Conservation (phyloP, 2,113 vertebrate species). For the Hemiscyllium ocellatum region DNA sequence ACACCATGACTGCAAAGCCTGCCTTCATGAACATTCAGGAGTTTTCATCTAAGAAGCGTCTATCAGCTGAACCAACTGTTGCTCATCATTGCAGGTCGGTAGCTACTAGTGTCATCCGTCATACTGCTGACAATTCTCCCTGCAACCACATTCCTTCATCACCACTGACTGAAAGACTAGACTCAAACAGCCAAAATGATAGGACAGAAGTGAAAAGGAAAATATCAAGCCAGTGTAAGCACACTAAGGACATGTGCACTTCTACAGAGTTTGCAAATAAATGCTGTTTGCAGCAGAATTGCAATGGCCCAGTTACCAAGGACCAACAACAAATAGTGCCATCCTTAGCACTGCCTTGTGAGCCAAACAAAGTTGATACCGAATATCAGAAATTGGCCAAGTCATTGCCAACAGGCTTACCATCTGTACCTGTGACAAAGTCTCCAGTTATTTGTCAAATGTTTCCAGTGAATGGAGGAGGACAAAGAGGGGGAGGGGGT, state of each 20-base stretch:
- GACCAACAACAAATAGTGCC: conserved; percentile 43
- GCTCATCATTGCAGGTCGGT: conserved; percentile 60
- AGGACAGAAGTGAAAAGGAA: background rate
- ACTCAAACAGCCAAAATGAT: background rate
- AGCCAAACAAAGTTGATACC: conserved; percentile 53
- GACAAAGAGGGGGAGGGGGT: conserved; percentile 57
- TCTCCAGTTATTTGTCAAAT: conserved; percentile 81
- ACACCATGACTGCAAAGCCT: conserved; percentile 40
- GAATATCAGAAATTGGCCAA: conserved; percentile 52
- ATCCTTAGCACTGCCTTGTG: conserved; percentile 19
- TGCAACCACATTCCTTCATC: conserved; percentile 56
- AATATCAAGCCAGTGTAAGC: background rate
- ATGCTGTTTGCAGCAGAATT: background rate
- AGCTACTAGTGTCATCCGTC: conserved; percentile 79
- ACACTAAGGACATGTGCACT: background rate
- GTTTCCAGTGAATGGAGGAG: conserved; percentile 68
- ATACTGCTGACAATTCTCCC: conserved; percentile 64
- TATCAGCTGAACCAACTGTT: conserved; percentile 40
- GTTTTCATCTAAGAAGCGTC: conserved; percentile 44
- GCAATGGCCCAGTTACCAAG: background rate
- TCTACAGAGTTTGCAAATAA: background rate
- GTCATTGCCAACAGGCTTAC: conserved; percentile 53
- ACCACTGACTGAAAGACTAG: conserved; percentile 25
- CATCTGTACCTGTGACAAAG: conserved; percentile 56
- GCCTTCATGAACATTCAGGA: conserved; percentile 43